Evolutionary conservation across 2,888 invertebrate species (phyloP).

Genomic region (Drosophila kuntzei): DNA sequence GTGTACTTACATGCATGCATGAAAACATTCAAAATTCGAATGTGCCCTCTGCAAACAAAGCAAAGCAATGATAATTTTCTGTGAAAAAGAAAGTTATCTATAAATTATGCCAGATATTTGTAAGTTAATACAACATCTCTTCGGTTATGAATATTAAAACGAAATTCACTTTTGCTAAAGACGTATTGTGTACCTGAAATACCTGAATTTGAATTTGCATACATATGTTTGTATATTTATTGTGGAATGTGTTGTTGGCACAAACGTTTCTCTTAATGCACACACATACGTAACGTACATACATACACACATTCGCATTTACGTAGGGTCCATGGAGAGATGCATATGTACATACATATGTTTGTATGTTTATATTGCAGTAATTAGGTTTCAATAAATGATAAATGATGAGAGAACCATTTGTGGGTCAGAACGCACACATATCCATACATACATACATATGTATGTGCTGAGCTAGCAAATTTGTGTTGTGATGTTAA

Average conservation of each 20-base stretch:
- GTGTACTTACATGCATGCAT: conserved; percentile 13
- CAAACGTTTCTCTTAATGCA: conserved; percentile 24
- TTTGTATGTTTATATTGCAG: neutral
- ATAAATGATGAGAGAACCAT: conserved; percentile 12
- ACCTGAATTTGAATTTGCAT: conserved; percentile 24
- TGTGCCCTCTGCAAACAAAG: conserved; percentile 23
- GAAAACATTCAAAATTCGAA: conserved; percentile 22
- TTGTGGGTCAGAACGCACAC: conserved; percentile 13
- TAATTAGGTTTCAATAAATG: conserved; percentile 26
- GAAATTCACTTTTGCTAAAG: conserved; percentile 6
- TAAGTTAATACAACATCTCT: conserved; percentile 16
- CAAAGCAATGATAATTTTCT: conserved; percentile 43
- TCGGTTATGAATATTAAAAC: neutral
- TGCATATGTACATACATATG: neutral
- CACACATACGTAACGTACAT: neutral
- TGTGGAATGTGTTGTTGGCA: conserved; percentile 29
- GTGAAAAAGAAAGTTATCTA: conserved; percentile 54
- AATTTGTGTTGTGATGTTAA: neutral
- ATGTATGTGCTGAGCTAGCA: neutral
- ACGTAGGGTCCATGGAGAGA: conserved; percentile 5
- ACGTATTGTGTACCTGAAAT: conserved; percentile 25
- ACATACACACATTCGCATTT: neutral
- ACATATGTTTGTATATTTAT: conserved; percentile 21
- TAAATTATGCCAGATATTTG: conserved; percentile 25
- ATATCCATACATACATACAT: neutral